Conservation (phyloP, 2,113 vertebrate genomes). For the Paramisgurnus dabryanus region DNA sequence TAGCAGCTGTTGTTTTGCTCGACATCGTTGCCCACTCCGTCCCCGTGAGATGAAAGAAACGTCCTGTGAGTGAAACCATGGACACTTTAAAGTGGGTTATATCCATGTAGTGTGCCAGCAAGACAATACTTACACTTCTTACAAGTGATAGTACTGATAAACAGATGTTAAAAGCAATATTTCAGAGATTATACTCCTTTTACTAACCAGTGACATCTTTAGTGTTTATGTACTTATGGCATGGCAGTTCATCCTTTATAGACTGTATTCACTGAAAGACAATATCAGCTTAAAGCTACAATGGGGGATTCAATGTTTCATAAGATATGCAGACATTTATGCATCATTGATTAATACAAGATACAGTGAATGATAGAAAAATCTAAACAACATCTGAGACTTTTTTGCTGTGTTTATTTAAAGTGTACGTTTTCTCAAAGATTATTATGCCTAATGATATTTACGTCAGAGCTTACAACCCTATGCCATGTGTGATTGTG, state of each 20-base stretch:
- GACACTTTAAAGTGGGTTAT: conserved; percentile 63
- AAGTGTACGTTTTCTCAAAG: no score
- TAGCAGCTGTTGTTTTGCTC: conserved; percentile 58
- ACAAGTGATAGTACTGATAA: conserved; percentile 24
- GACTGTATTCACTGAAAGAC: neutral
- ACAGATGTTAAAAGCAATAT: conserved; percentile 25
- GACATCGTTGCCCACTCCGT: conserved; percentile 45
- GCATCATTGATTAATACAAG: no score
- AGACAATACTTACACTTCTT: conserved; percentile 72
- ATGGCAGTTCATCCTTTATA: neutral
- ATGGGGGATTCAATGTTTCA: no score
- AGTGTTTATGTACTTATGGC: neutral
- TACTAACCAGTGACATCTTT: neutral
- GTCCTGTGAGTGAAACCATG: conserved; percentile 64
- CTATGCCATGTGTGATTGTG: neutral
- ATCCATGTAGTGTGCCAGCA: conserved; percentile 64
- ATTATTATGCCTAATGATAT: no score
- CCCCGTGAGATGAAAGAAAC: conserved; percentile 71
- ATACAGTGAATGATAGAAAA: no score
- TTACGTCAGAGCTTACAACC: no score
- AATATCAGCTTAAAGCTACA: neutral
- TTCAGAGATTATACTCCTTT: neutral
- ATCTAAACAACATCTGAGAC: no score
- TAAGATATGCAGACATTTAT: no score
- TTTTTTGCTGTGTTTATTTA: no score